These are phyloP conservation scores for Loris lydekkerianus DNA, from an alignment of 2,797 vertebrate species.

Conservation along the genomic window DNA sequence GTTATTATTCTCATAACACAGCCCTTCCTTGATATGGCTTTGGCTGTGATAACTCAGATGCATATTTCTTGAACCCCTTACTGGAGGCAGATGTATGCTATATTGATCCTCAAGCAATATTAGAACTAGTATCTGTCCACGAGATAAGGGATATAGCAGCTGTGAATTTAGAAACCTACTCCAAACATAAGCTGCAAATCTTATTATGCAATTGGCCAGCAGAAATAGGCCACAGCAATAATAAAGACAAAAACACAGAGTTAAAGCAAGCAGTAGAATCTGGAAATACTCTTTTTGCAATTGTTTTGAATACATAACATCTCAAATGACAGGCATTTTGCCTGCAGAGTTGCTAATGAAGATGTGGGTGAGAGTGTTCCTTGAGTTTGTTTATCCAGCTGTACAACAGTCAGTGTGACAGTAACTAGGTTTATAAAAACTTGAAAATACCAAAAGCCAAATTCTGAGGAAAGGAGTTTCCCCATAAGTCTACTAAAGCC, in stretches of 20 bases:
- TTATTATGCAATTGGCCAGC: conserved; percentile 25
- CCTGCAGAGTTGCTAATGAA: conserved; percentile 75
- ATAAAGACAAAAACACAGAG: conserved; percentile 52
- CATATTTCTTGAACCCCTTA: conserved; percentile 11
- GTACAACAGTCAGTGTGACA: background rate
- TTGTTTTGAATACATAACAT: conserved; percentile 60
- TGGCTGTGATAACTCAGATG: background rate
- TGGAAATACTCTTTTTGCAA: conserved; percentile 29
- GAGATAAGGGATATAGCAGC: background rate
- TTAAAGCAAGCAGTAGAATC: conserved; percentile 34
- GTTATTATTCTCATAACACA: background rate
- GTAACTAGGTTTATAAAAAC: conserved; percentile 61
- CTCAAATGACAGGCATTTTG: conserved; percentile 38
- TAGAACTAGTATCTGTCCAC: background rate
- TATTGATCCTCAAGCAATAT: background rate
- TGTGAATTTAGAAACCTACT: background rate
- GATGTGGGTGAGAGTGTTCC: background rate
- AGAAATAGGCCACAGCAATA: background rate
- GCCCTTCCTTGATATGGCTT: background rate
- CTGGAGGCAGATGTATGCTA: background rate
- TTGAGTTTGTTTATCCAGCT: conserved; percentile 68
- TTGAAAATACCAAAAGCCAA: conserved; percentile 13
- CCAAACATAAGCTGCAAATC: conserved; percentile 22
- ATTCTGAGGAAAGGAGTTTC: conserved; percentile 8
- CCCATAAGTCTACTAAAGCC: conserved; percentile 50